These are phyloP conservation scores for Pseudoips prasinana DNA, from an alignment of 2,888 invertebrate genomes.

Conservation along the genomic window DNA sequence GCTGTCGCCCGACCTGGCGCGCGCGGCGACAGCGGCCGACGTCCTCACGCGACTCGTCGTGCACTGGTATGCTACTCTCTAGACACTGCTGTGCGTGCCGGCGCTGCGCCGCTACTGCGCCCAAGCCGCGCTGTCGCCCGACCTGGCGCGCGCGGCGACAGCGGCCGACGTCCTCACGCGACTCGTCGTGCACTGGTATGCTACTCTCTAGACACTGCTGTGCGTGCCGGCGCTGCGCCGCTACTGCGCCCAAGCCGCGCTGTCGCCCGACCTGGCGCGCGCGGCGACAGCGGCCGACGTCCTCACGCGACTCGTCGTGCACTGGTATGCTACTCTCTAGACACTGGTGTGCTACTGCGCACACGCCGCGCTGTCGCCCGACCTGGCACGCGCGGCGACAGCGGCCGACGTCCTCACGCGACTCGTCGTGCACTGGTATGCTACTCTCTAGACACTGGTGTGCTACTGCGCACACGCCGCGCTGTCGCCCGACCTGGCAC, in stretches of 20 bases:
- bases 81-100: too few species aligned
- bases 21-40: conserved; percentile 89
- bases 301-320: conserved; percentile 84
- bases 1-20: conserved; percentile 45
- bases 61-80: too few species aligned
- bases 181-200: conserved; percentile 79
- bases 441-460: too few species aligned
- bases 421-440: conserved; percentile 79
- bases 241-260: conserved; percentile 60
- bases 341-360: too few species aligned
- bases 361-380: conserved; percentile 52
- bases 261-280: conserved; percentile 57
- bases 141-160: conserved; percentile 84
- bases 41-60: conserved; percentile 86
- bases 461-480: conserved; percentile 63
- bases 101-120: conserved; percentile 53
- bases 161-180: conserved; percentile 89
- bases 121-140: conserved; percentile 52
- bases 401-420: conserved; percentile 89
- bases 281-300: conserved; percentile 91
- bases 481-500: conserved; percentile 45
- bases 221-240: too few species aligned
- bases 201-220: too few species aligned
- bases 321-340: too few species aligned
- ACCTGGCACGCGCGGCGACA: conserved; percentile 84